Conservation (phyloP, 2,888 invertebrate species). For the Cordilura impudica region DNA sequence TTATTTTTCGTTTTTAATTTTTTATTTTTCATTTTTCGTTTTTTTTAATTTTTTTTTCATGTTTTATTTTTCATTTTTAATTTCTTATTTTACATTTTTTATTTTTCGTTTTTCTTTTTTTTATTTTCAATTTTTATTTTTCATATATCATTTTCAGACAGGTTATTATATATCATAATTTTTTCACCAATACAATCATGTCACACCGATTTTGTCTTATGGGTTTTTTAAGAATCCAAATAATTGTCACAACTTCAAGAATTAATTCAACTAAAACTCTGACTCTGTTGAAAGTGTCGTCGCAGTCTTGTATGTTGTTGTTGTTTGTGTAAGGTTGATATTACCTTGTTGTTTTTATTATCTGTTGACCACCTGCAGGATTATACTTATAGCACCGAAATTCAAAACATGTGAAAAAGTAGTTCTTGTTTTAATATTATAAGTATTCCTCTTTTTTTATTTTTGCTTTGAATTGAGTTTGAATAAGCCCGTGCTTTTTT, state of each 20-base stretch:
- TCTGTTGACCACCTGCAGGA: conserved; percentile 56
- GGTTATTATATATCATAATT: no score
- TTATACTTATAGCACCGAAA: conserved; percentile 28
- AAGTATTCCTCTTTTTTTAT: background rate
- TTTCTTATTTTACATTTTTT: no score
- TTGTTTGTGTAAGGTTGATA: conserved; percentile 20
- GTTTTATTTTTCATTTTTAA: no score
- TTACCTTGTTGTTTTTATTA: conserved; percentile 35
- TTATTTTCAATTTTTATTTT: no score
- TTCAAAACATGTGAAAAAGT: background rate
- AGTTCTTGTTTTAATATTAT: conserved; percentile 12
- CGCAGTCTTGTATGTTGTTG: conserved; percentile 4
- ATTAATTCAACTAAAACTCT: background rate
- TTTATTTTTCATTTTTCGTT: no score
- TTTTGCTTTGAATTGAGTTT: conserved; percentile 2
- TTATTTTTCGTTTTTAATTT: no score
- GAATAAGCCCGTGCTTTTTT: conserved; percentile 13
- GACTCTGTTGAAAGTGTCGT: background rate
- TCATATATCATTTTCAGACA: no score
- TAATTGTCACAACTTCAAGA: background rate
- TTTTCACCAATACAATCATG: no score
- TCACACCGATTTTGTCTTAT: no score
- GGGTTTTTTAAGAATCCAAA: no score
- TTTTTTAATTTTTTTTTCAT: no score
- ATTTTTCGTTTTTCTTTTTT: no score